Base-by-base conservation (phyloP, 2,888 invertebrate genomes). In the Melieria picta region DNA sequence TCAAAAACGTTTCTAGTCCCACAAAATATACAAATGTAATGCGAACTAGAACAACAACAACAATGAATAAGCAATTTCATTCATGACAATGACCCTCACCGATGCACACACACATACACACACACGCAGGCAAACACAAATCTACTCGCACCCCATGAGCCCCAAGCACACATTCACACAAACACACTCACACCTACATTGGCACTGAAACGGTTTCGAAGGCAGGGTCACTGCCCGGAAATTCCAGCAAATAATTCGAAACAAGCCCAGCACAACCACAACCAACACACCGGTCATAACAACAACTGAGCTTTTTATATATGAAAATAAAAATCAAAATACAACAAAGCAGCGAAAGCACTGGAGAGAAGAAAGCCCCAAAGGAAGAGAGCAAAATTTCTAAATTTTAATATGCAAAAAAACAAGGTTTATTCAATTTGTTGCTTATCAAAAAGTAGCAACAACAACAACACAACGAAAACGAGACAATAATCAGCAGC, bases 31-130 rank as follows among this genome's bases (percentile, higher is more conserved):
- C 50, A 50, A 30, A 3, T 30, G 50, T 11, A 50, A 7, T 10
- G 50, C 50, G 2, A 50, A 50, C 50, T n/a, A 52, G n/a, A 52
- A 9, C 52, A 52, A 52, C 58, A 58, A 58, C 58, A 58, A 58
- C 11, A 11, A 58, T 10, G 30, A 58, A 13, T 16, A 58, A 58
- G 7, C 58, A 58, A 58, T 16, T 58, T 30, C 58, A 58, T 58
- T 58, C n/a, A 58, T 58, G 58, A 58, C 58, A 58, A 58, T 58
- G 58, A 58, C 58, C 58, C 58, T 58, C 58, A 58, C 58, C 58
- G 30, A 58, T 42, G 10, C 16, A 58, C 5, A 10, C 58, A 58
- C 30, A 30, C 30, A 58, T 2, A 16, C 57, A 57, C 10, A 57
- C 13, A 11, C 57, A 16, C 57, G 7, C n/a, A 7, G 9, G 4